Evolutionary conservation across 2,797 vertebrate genomes (phyloP).

Genomic region (Xiphorhynchus erythropygius): DNA sequence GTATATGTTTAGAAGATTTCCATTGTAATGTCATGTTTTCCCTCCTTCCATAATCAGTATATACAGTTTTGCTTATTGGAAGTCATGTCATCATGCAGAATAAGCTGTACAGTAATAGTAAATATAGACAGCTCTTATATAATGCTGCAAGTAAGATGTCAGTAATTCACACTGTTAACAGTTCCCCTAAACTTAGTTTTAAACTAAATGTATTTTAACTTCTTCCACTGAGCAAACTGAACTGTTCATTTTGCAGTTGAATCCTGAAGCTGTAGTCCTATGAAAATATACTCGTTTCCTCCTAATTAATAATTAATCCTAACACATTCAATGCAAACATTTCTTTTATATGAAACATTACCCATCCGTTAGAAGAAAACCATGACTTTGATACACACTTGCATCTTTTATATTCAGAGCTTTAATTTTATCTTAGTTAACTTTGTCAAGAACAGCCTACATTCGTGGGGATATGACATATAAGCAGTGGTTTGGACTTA

Average conservation of each 20-base stretch:
- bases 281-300: conserved; percentile 65
- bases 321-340: conserved; percentile 70
- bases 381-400: conserved; percentile 6
- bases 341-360: conserved; percentile 51
- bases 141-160: not conserved
- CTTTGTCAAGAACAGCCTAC: conserved; percentile 50
- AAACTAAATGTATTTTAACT: conserved; percentile 38
- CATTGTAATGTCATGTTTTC: not conserved
- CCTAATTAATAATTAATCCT: conserved; percentile 81
- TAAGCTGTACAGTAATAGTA: not conserved
- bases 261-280: conserved; percentile 56
- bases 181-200: conserved; percentile 60
- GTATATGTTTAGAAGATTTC: not conserved
- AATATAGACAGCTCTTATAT: not conserved
- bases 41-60: not conserved
- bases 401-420: conserved; percentile 57
- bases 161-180: conserved; percentile 12
- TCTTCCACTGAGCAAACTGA: conserved; percentile 67
- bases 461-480: not conserved
- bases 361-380: conserved; percentile 76
- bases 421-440: conserved; percentile 53
- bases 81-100: not conserved
- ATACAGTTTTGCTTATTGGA: not conserved
- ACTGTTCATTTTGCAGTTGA: conserved; percentile 54
- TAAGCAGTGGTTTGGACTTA: not conserved